These are phyloP conservation scores for Hylaeus anthracinus DNA, from an alignment of 1,140 invertebrate genomes.

Conservation along the genomic window DNA sequence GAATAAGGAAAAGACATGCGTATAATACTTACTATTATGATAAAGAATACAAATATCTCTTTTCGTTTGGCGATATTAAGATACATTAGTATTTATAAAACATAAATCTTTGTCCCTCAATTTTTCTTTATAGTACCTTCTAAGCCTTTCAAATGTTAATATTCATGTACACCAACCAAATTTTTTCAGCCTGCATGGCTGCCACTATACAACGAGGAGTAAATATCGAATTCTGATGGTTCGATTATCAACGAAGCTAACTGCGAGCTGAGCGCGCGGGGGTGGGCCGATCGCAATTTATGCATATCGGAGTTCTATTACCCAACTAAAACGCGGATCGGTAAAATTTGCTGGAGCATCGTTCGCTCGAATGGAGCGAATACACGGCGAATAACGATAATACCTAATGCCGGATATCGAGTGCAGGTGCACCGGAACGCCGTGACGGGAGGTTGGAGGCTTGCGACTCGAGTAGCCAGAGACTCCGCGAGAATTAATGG, in stretches of 20 bases:
- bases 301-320: conserved; percentile 50
- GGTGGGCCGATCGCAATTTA: conserved; percentile 55
- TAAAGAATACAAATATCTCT: too few species aligned
- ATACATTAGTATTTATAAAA: too few species aligned
- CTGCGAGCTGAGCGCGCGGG: not conserved
- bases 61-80: too few species aligned
- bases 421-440: conserved; percentile 54
- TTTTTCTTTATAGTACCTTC: too few species aligned
- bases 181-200: too few species aligned
- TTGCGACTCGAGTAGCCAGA: conserved; percentile 38
- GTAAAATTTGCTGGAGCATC: conserved; percentile 57
- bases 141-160: too few species aligned
- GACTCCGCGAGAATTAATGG: conserved; percentile 55
- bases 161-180: too few species aligned
- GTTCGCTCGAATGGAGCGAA: conserved; percentile 12
- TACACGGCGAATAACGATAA: conserved; percentile 51
- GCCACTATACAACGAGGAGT: not conserved
- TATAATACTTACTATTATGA: too few species aligned
- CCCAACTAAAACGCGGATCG: conserved; percentile 45
- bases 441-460: conserved; percentile 24
- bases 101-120: too few species aligned
- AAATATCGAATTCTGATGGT: conserved; percentile 12
- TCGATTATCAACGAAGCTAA: conserved; percentile 13
- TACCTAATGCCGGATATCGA: conserved; percentile 63
- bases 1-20: too few species aligned